A percentile compares a stretch with the other conserved stretches of the same genome.
Conservation (phyloP, 2,113 vertebrate species). For the Planiliza haematocheilus region DNA sequence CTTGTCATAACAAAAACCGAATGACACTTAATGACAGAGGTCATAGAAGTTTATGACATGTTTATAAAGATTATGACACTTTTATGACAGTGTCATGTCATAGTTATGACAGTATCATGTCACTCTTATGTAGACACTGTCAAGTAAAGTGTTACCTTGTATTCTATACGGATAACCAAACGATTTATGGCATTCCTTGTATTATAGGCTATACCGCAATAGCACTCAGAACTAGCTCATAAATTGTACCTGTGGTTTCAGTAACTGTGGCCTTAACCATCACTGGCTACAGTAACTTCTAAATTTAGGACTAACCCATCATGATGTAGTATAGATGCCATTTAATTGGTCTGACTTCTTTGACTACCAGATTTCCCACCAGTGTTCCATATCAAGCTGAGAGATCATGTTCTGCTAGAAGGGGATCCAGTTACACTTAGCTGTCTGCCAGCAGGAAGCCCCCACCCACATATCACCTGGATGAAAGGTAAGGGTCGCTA, state of each 20-base stretch:
- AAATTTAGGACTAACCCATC: background rate
- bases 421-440: slow-evolving; percentile 95
- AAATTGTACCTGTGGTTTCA: background rate
- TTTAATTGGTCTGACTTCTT: slow-evolving; percentile 1
- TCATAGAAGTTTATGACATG: too few species aligned
- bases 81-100: too few species aligned
- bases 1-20: too few species aligned
- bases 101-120: too few species aligned
- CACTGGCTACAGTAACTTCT: background rate
- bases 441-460: slow-evolving; percentile 94
- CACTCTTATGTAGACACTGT: too few species aligned
- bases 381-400: slow-evolving; percentile 97
- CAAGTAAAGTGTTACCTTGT: too few species aligned
- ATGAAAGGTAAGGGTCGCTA: slow-evolving; percentile 87
- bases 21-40: too few species aligned
- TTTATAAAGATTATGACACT: too few species aligned
- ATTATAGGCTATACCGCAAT: too few species aligned
- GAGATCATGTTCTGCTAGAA: slow-evolving; percentile 96
- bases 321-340: background rate
- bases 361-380: slow-evolving; percentile 91
- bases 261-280: background rate
- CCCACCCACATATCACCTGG: slow-evolving; percentile 92
- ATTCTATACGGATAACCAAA: too few species aligned
- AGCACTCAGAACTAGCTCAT: background rate
- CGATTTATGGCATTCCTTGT: too few species aligned